Conservation (phyloP, 2,113 vertebrate genomes). For the Pithys albifrons region DNA sequence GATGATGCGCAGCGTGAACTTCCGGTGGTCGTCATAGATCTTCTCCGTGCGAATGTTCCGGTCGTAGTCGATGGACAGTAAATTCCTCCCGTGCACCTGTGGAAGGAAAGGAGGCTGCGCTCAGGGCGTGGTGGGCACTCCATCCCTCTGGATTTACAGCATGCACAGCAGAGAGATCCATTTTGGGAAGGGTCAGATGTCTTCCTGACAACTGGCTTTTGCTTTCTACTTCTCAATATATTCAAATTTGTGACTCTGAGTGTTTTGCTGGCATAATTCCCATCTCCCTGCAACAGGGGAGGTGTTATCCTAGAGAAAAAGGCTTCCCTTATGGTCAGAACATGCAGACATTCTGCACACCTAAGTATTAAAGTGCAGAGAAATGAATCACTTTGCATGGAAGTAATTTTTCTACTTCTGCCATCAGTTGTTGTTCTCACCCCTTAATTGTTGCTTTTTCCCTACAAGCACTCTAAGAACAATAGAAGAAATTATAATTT, state of each 20-base stretch:
- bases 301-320: not conserved
- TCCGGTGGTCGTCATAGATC: slow-evolving; percentile 98
- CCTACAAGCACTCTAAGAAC: not conserved
- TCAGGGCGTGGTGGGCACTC: not conserved
- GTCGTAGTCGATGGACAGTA: slow-evolving; percentile 97
- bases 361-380: not conserved
- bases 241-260: too few relatives aligned
- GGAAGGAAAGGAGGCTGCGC: not conserved
- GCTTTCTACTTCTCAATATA: not conserved
- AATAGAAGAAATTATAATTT: not conserved
- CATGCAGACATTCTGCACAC: not conserved
- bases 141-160: accelerated
- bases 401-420: not conserved
- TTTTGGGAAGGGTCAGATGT: accelerated
- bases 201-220: not conserved
- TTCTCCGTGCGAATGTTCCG: slow-evolving; percentile 97
- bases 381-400: not conserved
- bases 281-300: not conserved
- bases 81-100: slow-evolving; percentile 94
- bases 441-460: not conserved
- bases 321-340: not conserved
- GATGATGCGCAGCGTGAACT: slow-evolving; percentile 95
- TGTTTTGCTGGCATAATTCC: not conserved
- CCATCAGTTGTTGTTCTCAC: not conserved
- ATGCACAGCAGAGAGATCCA: accelerated